phyloP scores from a whole-genome alignment of 2,113 vertebrate genomes.

The Siphamia tubifer region DNA sequence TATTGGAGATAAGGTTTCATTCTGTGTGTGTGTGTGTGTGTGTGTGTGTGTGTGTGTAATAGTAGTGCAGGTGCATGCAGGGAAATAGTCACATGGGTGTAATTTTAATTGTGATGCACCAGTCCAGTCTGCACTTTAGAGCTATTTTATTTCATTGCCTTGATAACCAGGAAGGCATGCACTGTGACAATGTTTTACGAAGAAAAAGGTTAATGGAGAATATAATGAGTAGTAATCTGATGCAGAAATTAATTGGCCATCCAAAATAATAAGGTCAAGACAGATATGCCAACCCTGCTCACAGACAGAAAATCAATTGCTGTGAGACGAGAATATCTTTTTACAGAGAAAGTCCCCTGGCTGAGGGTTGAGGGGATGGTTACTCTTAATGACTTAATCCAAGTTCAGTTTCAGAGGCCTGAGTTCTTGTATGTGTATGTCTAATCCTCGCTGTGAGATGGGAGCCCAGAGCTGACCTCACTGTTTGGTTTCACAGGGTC shows the following conservation, averaged over 20 bases:
- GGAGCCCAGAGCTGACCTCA: slow-evolving; percentile 87
- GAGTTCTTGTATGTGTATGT: slow-evolving; percentile 42
- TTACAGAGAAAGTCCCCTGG: slow-evolving; percentile 59
- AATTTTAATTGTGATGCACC: slow-evolving; percentile 24
- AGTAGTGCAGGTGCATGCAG: slow-evolving; percentile 73
- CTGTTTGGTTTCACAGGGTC: slow-evolving; percentile 90
- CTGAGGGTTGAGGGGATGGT: slow-evolving; percentile 60
- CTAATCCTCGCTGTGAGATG: slow-evolving; percentile 85
- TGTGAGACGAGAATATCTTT: slow-evolving; percentile 51
- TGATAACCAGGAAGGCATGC: neutral
- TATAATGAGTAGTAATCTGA: slow-evolving; percentile 2
- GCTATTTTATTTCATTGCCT: slow-evolving; percentile 22
- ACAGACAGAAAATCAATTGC: slow-evolving; percentile 22
- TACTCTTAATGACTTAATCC: slow-evolving; percentile 79
- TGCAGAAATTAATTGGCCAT: slow-evolving; percentile 4
- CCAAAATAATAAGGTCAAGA: slow-evolving; percentile 21
- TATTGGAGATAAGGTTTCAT: slow-evolving; percentile 90
- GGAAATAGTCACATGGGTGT: slow-evolving; percentile 70
- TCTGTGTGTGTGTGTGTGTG: too few species aligned
- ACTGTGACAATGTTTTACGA: neutral
- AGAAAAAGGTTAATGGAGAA: slow-evolving; percentile 2
- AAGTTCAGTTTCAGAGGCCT: slow-evolving; percentile 58
- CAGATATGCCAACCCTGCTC: slow-evolving; percentile 6
- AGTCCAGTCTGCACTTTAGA: neutral
- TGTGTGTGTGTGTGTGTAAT: slow-evolving; percentile 78